Evolutionary conservation across 2,113 vertebrate species (phyloP).

Genomic region (Zeus faber): DNA sequence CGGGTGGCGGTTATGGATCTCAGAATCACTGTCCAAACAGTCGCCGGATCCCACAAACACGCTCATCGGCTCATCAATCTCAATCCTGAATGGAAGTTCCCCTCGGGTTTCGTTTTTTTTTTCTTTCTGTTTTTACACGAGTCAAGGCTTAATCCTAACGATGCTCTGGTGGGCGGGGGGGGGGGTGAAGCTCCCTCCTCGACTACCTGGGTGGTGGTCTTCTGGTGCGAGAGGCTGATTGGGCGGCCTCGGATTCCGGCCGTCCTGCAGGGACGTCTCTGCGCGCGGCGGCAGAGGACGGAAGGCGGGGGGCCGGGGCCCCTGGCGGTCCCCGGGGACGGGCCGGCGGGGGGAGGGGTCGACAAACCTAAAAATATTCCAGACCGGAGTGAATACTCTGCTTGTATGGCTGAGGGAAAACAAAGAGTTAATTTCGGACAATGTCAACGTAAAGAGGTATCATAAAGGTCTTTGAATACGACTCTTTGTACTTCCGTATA

Average conservation of each 20-base stretch:
- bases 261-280: constrained; percentile 42
- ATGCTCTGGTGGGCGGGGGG: too few species aligned
- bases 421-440: background rate
- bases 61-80: constrained; percentile 31
- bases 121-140: too few species aligned
- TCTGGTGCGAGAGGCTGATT: constrained; percentile 18
- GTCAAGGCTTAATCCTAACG: too few species aligned
- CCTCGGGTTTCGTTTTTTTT: too few species aligned
- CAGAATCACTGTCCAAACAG: constrained; percentile 40
- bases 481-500: too few species aligned
- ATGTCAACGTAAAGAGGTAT: too few species aligned
- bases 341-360: constrained; percentile 78
- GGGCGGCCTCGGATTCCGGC: constrained; percentile 34
- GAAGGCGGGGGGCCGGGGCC: constrained; percentile 59
- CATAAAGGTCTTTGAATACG: too few species aligned
- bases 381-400: constrained; percentile 38
- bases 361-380: constrained; percentile 78
- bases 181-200: too few species aligned
- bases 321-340: constrained; percentile 61
- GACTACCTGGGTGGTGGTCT: background rate
- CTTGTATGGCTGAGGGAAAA: background rate
- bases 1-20: constrained; percentile 30
- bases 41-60: constrained; percentile 41
- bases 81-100: too few species aligned
- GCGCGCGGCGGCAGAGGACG: constrained; percentile 58